These are phyloP conservation scores for Oophaga pumilio DNA, from an alignment of 2,113 vertebrate species.

Conservation along the genomic window DNA sequence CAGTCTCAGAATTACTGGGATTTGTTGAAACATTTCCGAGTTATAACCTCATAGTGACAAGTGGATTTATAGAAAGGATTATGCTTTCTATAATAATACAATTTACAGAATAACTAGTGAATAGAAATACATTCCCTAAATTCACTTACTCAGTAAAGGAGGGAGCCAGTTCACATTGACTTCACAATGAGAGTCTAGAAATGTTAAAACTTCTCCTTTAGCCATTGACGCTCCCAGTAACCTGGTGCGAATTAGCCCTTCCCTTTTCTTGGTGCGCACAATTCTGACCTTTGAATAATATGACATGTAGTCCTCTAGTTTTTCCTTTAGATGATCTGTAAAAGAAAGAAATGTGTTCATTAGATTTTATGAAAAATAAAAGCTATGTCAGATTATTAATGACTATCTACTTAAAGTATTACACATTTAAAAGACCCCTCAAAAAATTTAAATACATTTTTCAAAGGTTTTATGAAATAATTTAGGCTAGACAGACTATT, in stretches of 20 bases:
- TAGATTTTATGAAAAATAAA: background rate
- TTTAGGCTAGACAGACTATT: too few species aligned
- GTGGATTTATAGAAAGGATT: too few species aligned
- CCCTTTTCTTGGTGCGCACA: conserved; percentile 84
- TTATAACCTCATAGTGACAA: too few species aligned
- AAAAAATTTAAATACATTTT: background rate
- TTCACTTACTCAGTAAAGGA: conserved; percentile 83
- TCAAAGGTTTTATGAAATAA: background rate
- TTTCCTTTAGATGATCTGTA: conserved; percentile 82
- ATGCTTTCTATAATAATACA: background rate
- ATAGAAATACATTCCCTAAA: background rate
- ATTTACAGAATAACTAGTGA: background rate
- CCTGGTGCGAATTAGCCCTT: conserved; percentile 86
- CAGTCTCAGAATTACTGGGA: too few species aligned
- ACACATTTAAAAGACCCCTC: too few species aligned
- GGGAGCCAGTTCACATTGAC: conserved; percentile 91
- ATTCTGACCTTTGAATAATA: conserved; percentile 86
- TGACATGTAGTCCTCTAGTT: conserved; percentile 84
- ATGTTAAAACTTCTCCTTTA: conserved; percentile 85
- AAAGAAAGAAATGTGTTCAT: conserved; percentile 52
- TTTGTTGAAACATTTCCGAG: too few species aligned
- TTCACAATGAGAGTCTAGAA: conserved; percentile 89
- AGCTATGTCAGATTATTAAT: background rate
- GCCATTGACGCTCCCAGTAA: conserved; percentile 84
- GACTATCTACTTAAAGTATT: background rate